phyloP scores from a whole-genome alignment of 2,797 vertebrate genomes.

The Nannoperca australis region DNA sequence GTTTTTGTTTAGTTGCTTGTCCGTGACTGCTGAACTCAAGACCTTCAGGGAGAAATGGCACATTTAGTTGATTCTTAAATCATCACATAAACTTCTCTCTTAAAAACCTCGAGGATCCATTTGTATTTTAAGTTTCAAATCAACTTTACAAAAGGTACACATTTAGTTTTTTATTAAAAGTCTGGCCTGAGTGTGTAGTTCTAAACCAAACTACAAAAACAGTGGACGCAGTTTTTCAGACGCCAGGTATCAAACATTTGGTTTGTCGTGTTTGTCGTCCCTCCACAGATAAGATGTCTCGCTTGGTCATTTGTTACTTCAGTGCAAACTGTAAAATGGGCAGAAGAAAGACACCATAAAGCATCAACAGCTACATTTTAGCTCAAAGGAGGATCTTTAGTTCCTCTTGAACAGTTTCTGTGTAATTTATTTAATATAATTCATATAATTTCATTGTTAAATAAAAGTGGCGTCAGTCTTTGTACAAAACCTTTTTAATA shows the following conservation, averaged over 20 bases:
- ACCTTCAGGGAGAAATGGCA: background rate
- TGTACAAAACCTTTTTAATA: background rate
- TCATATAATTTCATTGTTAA: background rate
- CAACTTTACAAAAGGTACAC: background rate
- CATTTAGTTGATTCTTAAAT: constrained; percentile 4
- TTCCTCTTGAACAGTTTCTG: background rate
- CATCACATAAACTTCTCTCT: background rate
- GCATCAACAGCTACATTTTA: background rate
- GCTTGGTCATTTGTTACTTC: constrained; percentile 19
- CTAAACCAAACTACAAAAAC: constrained; percentile 2
- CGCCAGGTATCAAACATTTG: background rate
- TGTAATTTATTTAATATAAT: background rate
- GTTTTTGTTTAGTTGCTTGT: background rate
- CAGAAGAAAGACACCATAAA: constrained; percentile 18
- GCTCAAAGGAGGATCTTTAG: background rate
- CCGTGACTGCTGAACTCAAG: background rate
- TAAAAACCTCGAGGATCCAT: background rate
- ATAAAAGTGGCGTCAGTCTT: constrained; percentile 34
- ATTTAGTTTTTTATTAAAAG: background rate
- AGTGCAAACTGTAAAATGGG: constrained; percentile 56
- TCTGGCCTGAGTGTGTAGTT: background rate
- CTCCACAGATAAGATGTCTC: background rate
- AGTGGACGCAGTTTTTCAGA: background rate
- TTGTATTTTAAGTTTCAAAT: background rate
- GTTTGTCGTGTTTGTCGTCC: background rate